Conservation (phyloP, 2,113 vertebrate genomes). For the Colius striatus region DNA sequence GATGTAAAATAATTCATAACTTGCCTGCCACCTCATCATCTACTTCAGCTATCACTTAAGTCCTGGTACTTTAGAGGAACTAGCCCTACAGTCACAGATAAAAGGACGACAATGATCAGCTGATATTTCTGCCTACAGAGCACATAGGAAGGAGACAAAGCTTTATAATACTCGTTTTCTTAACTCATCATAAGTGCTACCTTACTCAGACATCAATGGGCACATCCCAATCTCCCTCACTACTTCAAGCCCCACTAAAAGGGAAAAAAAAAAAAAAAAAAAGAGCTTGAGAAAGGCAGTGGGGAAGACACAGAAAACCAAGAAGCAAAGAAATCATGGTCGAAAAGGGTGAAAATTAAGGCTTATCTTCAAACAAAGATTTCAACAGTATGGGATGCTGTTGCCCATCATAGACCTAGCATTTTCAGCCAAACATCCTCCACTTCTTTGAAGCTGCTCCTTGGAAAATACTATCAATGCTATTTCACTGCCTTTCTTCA, state of each 20-base stretch:
- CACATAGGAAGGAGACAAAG: neutral
- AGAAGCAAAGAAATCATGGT: neutral
- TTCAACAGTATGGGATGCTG: neutral
- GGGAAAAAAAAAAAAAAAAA: neutral
- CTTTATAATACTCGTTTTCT: neutral
- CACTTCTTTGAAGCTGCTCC: neutral
- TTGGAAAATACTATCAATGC: neutral
- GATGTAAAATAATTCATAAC: slow-evolving; percentile 59
- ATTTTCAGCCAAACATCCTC: neutral
- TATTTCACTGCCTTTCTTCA: neutral
- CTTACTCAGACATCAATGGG: neutral
- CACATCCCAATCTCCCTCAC: neutral
- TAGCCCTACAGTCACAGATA: slow-evolving; percentile 9
- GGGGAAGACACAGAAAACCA: neutral
- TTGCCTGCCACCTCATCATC: slow-evolving; percentile 17
- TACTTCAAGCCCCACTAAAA: neutral
- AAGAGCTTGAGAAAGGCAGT: neutral
- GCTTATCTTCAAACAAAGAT: neutral
- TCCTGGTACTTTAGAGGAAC: neutral
- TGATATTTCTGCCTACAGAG: slow-evolving; percentile 32
- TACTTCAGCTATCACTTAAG: neutral
- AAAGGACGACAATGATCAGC: slow-evolving; percentile 20
- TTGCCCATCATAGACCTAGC: neutral
- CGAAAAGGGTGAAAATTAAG: neutral
- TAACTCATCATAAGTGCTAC: neutral